Evolutionary conservation across 2,888 invertebrate genomes (phyloP).

Genomic region (Balanococcus diminutus): DNA sequence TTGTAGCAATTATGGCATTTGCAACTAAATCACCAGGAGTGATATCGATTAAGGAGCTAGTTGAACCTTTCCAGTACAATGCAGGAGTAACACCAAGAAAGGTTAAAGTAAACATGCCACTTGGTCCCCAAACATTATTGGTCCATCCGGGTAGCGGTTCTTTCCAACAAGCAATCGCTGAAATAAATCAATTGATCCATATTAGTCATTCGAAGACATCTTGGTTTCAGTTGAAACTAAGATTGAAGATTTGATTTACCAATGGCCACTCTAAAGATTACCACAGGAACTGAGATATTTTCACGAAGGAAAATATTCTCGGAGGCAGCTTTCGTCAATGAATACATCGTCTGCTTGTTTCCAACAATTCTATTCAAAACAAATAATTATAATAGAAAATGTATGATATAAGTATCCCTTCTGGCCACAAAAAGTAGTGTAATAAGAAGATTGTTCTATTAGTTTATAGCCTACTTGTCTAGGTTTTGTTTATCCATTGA

Average conservation of each 20-base stretch:
- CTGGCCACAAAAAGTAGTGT: neutral
- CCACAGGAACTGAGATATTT: slow-evolving; percentile 75
- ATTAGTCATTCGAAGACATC: neutral
- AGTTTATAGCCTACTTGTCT: neutral
- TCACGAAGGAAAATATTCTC: slow-evolving; percentile 75
- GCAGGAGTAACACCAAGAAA: neutral
- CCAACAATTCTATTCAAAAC: neutral
- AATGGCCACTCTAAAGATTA: slow-evolving; percentile 83
- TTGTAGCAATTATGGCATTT: slow-evolving; percentile 68
- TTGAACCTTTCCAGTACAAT: neutral
- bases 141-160: slow-evolving; percentile 90
- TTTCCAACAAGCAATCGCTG: slow-evolving; percentile 78
- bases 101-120: slow-evolving; percentile 70
- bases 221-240: neutral
- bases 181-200: neutral
- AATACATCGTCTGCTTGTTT: slow-evolving; percentile 65
- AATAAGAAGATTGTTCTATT: neutral
- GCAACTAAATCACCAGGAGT: slow-evolving; percentile 73
- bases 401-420: too few relatives aligned
- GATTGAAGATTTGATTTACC: slow-evolving; percentile 6
- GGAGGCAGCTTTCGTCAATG: slow-evolving; percentile 87
- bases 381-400: neutral
- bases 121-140: slow-evolving; percentile 89
- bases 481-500: neutral
- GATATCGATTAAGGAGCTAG: slow-evolving; percentile 67